Evolutionary conservation across 1,140 invertebrate genomes (phyloP).

Genomic region (Ooceraea biroi): DNA sequence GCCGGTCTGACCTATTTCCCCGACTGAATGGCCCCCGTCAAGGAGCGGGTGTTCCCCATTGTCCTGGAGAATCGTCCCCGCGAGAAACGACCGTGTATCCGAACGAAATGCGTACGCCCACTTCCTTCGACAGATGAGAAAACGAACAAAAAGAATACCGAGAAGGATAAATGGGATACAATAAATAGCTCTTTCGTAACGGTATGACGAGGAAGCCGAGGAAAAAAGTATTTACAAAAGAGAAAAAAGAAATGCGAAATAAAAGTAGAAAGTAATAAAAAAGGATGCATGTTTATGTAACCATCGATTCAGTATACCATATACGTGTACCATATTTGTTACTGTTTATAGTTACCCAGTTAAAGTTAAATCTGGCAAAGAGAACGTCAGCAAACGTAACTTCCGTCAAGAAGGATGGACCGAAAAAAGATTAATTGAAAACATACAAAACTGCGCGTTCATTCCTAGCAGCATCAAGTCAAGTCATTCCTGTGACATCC

Average conservation of each 20-base stretch:
- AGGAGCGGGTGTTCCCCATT: slow-evolving; percentile 71
- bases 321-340: no score
- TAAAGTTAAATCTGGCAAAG: no score
- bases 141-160: not conserved
- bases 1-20: slow-evolving; percentile 82
- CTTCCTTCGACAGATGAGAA: slow-evolving; percentile 69
- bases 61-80: slow-evolving; percentile 62
- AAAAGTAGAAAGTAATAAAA: slow-evolving; percentile 39
- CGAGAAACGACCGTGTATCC: slow-evolving; percentile 22
- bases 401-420: no score
- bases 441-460: no score
- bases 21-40: slow-evolving; percentile 66
- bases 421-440: no score
- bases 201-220: not conserved
- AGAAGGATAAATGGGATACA: slow-evolving; percentile 18
- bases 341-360: no score
- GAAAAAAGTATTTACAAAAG: not conserved
- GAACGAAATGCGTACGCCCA: slow-evolving; percentile 65
- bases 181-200: not conserved
- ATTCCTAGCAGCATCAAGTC: no score
- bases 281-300: not conserved
- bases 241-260: not conserved
- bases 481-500: no score
- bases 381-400: no score
- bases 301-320: no score